Percentiles rank a stretch among this genome's conserved stretches.
These are phyloP conservation scores for Columba janthina DNA, from an alignment of 2,113 vertebrate genomes.

Conservation along the genomic window DNA sequence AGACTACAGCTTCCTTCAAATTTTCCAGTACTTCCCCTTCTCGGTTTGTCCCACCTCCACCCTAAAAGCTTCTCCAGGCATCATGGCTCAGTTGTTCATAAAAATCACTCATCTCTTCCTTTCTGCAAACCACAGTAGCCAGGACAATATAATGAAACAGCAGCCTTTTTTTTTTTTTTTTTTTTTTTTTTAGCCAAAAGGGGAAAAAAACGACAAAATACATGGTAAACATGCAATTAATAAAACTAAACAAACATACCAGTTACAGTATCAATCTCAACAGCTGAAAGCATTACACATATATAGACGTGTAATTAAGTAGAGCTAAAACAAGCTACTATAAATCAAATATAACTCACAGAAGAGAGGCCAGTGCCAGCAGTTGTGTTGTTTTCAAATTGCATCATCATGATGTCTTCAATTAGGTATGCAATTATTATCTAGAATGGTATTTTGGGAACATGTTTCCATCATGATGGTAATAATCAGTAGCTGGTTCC, in stretches of 20 bases:
- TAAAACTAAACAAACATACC: not conserved
- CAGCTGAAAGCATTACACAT: not conserved
- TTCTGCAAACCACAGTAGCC: not conserved
- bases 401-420: not conserved
- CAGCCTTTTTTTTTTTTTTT: not conserved
- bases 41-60: not conserved
- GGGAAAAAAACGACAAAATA: not conserved
- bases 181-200: not conserved
- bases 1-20: not conserved
- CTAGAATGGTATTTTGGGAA: not conserved
- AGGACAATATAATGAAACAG: not conserved
- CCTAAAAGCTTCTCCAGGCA: not conserved
- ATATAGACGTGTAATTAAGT: not conserved
- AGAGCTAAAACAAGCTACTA: not conserved
- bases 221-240: not conserved
- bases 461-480: not conserved
- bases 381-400: not conserved
- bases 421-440: not conserved
- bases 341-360: not conserved
- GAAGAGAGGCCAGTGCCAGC: not conserved
- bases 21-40: not conserved
- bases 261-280: not conserved
- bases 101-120: not conserved
- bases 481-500: not conserved
- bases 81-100: not conserved